Evolutionary conservation across 2,888 invertebrate genomes (phyloP).

Genomic region (Druceiella hillmani): DNA sequence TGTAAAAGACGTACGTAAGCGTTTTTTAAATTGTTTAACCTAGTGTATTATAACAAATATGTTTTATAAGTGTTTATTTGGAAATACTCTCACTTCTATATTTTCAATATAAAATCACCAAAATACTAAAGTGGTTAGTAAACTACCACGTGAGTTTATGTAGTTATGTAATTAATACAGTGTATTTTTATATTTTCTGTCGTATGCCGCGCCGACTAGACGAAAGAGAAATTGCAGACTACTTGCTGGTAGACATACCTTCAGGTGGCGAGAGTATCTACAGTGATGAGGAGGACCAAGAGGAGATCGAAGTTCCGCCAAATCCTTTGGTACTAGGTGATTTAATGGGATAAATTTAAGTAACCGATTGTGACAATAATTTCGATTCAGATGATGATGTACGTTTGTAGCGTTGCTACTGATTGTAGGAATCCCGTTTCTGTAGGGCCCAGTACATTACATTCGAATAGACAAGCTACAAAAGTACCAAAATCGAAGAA

Average conservation of each 20-base stretch:
- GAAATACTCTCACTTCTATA: conserved; percentile 6
- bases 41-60: conserved; percentile 8
- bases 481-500: conserved; percentile 12
- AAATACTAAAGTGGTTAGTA: conserved; percentile 10
- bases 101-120: conserved; percentile 8
- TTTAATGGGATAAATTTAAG: conserved; percentile 7
- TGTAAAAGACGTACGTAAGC: conserved; percentile 7
- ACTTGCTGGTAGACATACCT: not conserved
- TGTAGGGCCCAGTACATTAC: too few species aligned
- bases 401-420: too few species aligned
- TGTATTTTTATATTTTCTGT: conserved; percentile 3
- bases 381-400: too few species aligned
- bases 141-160: conserved; percentile 10
- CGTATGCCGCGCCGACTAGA: too few species aligned
- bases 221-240: too few species aligned
- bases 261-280: conserved; percentile 3
- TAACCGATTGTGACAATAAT: too few species aligned
- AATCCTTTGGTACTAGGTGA: conserved; percentile 7
- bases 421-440: too few species aligned
- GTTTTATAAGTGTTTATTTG: conserved; percentile 8
- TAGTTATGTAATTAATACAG: conserved; percentile 5
- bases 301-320: not conserved
- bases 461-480: too few species aligned
- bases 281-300: conserved; percentile 2
- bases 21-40: conserved; percentile 8